Evolutionary conservation across 2,113 vertebrate species (phyloP), one percentile per base, ranked within the genome.

Genomic region (Neolamprologus devosi): DNA sequence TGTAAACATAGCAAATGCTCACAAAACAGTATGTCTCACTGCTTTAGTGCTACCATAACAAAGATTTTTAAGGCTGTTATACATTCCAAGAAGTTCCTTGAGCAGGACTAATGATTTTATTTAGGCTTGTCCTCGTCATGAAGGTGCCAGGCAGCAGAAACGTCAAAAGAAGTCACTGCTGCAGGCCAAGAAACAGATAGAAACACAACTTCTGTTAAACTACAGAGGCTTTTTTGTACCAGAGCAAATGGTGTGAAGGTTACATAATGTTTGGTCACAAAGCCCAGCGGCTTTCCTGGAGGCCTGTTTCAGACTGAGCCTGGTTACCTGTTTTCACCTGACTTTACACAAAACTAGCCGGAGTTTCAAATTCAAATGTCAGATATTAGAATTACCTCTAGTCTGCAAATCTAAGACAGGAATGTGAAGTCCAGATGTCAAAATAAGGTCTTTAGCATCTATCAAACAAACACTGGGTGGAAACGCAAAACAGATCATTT

Each of bases 1-100:
- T 49, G 16, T 0, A 28, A 78, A 47, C 26, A 49, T 8, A 30
- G 2, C 2, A 49, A 28, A 49, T 5, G 16, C 4, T 30, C 42
- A 49, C 23, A 19, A 28, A 1, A 19, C 6, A 30, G 16, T n/a
- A 0, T n/a, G 3, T 30, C 26, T 78, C 26, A 28, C 8, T 49
- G 16, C 6, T 78, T 49, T 4, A 78, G 45, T 8, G 3, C 45
- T 49, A 30, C 26, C 2, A 65, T 37, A 78, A 19, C 7, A 75
- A 45, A 49, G 16, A 0, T 8, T 78, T 75, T 19, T 8, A 3
- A 28, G 70, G 42, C 9, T 8, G 23, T 49, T 49, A 75, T 5
- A 78, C 42, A 49, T 30, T 17, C 40, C 23, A 28, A 28, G 70
- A 47, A 47, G 0, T 42, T 70, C 65, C 65, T 68, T 68, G 10